Evolutionary conservation across 2,888 invertebrate genomes (phyloP), one percentile per base, ranked within the genome.

Genomic region (Parnassius mnemosyne): DNA sequence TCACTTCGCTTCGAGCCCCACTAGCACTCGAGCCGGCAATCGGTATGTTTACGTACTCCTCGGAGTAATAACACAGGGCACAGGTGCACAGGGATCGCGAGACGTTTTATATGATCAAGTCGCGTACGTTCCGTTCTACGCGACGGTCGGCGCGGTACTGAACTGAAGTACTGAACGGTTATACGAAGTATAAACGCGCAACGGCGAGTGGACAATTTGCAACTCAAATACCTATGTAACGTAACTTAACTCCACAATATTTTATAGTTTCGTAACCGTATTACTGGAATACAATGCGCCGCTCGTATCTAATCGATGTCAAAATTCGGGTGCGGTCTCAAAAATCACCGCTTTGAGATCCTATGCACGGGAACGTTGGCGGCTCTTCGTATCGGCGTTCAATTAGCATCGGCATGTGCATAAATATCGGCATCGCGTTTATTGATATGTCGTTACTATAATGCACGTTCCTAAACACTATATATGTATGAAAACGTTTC

Each of bases 221-320:
- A 85, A 87, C 83, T 82, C 78, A 76, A 73, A 81, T 80, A 80
- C 80, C 80, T 80, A 79, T 78, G 74, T 80, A 82, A 83, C 85
- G 85, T 85, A 89, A 90, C 87, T 87, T 86, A 87, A 87, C 84
- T 85, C 86, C 83, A 84, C 85, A 85, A 87, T 87, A 87, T 85
- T 86, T 87, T 87, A 87, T 87, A 87, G 84, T 90, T 89, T 89
- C 87, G 89, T 87, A 89, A 90, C 81, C 81, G 81, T 82, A 80
- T 85, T 82, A 85, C 83, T 86, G 80, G 85, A 87, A 87, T 87
- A 86, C 83, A 75, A 83, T 77, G 80, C 80, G 79, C 80, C 80
- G 78, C 73, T 85, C 77, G 77, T 78, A 76, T 84, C 82, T 84
- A 85, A 85, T 85, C 83, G 84, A 81, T 84, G 85, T 87, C 87